These are phyloP conservation scores for Baryphthengus martii DNA, from an alignment of 2,113 vertebrate species.

Conservation along the genomic window DNA sequence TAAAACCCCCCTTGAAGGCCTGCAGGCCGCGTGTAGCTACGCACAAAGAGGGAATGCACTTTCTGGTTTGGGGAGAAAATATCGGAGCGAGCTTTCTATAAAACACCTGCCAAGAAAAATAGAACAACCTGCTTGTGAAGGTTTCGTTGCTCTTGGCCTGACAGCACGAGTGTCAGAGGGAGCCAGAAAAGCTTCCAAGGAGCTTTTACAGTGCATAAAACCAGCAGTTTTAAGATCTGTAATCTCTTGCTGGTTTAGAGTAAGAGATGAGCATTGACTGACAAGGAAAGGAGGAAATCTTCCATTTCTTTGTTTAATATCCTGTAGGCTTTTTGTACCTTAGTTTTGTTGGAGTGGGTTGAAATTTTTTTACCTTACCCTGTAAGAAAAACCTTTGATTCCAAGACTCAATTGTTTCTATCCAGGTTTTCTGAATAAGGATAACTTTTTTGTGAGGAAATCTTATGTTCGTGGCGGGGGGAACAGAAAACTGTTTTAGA, in stretches of 20 bases:
- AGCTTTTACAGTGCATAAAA: neutral
- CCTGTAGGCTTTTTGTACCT: neutral
- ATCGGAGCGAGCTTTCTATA: neutral
- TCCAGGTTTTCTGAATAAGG: neutral
- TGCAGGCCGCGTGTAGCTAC: neutral
- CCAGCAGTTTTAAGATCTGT: neutral
- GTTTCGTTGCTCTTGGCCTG: neutral
- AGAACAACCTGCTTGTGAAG: neutral
- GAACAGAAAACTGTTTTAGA: neutral
- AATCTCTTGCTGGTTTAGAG: neutral
- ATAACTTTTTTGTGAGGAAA: neutral
- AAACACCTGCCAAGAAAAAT: neutral
- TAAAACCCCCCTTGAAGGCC: neutral
- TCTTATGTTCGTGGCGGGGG: accelerated
- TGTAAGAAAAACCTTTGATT: neutral
- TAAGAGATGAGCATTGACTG: neutral
- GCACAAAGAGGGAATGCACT: neutral
- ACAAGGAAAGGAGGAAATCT: neutral
- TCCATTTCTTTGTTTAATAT: neutral
- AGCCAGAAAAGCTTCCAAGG: neutral
- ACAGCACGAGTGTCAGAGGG: neutral
- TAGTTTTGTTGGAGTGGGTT: neutral
- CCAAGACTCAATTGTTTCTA: neutral
- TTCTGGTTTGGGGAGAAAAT: neutral
- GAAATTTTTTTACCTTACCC: neutral